Base-by-base conservation (phyloP, 1,140 invertebrate genomes). In the Ceratina japonica region DNA sequence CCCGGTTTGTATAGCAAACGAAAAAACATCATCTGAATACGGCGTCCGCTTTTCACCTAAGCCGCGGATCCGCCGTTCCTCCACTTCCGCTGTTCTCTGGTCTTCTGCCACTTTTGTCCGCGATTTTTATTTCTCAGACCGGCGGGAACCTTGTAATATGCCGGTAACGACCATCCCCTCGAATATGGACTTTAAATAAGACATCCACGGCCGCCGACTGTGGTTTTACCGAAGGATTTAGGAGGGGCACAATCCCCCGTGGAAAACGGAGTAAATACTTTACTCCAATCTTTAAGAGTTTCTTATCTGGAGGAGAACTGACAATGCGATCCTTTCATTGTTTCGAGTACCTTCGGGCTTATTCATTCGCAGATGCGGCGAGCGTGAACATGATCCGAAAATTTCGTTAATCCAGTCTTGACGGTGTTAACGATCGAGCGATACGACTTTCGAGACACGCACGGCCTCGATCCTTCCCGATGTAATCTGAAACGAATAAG, bases 21-120 rank as follows among this genome's bases (percentile, higher is more conserved):
- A 83, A 86, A 87, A 78, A 83, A 80, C 79, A 16, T 82, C 66
- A 80, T 84, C 56, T 62, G 64, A 83, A 85, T 83, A 66, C 64
- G 70, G 16, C 73, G 58, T 82, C 69, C 20, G 20, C 12, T 63
- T 27, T 64, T 18, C 56, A 7, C 31, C 51, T 74, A 64, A 83
- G 56, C 70, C 27, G 58, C n/a, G 13, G 7, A 12, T 15, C 49
- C 4, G 51, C 18, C 13, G 27, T 54, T 27, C 54, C 20, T 16
- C 7, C 37, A 7, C 18, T 37, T 78, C 49, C 22, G 22, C 18
- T 12, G 13, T 24, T 59, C 27, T 63, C 59, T 31, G 20, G 5
- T 52, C 12, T 16, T 20, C 15, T 63, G 4, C 4, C 24, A n/a
- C 18, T 52, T 44, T 73, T n/a, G 49, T 71, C 15, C 65, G 22